Evolutionary conservation across 2,113 vertebrate species (phyloP), one percentile per base, ranked within the genome.

Genomic region (Oryzias celebensis): DNA sequence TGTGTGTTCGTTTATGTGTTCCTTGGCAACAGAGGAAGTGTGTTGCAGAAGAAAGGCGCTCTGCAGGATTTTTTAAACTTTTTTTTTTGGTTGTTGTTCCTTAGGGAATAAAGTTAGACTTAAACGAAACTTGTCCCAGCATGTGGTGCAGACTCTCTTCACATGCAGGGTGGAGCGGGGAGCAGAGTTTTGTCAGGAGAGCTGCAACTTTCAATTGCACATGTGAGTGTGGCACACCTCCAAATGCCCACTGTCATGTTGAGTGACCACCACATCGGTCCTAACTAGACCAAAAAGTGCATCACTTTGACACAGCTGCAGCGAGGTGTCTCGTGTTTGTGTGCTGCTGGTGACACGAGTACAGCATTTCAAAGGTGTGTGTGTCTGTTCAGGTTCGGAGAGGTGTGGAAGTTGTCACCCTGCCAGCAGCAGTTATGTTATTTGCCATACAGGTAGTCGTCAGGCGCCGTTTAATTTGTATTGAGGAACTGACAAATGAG

Each of bases 401-500:
- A 81, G 77, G 77, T 79, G 77, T 67, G 52, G 68, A 52, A 78
- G 80, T 75, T 88, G 84, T 85, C 78, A 72, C 43, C 55, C 83
- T 75, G 85, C 80, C 84, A 89, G 78, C 68, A 83, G 83, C 80
- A 28, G 80, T 90, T 89, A 83, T 86, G 82, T 84, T 79, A 73
- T 84, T 87, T 87, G 73, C 71, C 75, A 62, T 78, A 68, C 88
- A 88, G 90, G 82, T 90, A 87, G 82, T 89, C 79, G 67, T 88
- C 85, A 84, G 71, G 73, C 71, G 22, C 68, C 80, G 86, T 85
- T 85, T 88, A 87, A 90, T 89, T 91, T 84, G 85, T 85, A 87
- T 90, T 85, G 81, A 85, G 80, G 81, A 88, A 83, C 60, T 88
- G 84, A 91, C 84, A 88, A 91, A 90, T 87, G 86, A 88, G 82